These are phyloP conservation scores for Poeciliopsis gracilis DNA, from an alignment of 2,797 vertebrate species.

Conservation along the genomic window DNA sequence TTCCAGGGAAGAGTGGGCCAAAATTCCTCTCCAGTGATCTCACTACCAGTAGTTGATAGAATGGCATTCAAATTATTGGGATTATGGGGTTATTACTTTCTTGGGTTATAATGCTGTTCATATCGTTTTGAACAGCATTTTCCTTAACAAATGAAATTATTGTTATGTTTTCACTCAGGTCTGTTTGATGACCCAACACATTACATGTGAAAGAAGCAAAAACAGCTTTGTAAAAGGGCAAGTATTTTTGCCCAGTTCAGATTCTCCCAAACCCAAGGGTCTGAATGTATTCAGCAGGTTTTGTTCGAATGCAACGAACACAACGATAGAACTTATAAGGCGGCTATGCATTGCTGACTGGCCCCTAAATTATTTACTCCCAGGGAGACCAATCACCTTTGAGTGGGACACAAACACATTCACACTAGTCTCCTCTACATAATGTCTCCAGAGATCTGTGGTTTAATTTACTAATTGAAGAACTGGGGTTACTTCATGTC, in stretches of 20 bases:
- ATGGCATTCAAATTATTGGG: not conserved
- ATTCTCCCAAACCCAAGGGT: not conserved
- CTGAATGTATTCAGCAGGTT: not conserved
- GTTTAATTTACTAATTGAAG: constrained; percentile 9
- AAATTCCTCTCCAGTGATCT: not conserved
- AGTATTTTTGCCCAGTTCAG: not conserved
- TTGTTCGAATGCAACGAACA: constrained; percentile 4
- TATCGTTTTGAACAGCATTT: not conserved
- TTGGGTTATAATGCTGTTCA: not conserved
- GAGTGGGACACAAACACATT: constrained; percentile 3
- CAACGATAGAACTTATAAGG: not conserved
- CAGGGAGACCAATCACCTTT: not conserved
- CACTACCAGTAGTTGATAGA: not conserved
- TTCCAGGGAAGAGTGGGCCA: not conserved
- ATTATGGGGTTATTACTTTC: not conserved
- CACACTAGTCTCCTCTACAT: not conserved
- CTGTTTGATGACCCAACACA: not conserved
- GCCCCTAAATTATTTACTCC: constrained; percentile 30
- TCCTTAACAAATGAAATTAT: not conserved
- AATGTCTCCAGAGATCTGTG: constrained; percentile 7
- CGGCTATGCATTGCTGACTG: constrained; percentile 26
- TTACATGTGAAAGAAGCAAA: not conserved
- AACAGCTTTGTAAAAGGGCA: not conserved
- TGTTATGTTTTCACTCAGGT: not conserved
- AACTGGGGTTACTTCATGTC: not conserved